These are phyloP conservation scores for Nomia melanderi DNA, from an alignment of 1,140 invertebrate genomes.

Conservation along the genomic window DNA sequence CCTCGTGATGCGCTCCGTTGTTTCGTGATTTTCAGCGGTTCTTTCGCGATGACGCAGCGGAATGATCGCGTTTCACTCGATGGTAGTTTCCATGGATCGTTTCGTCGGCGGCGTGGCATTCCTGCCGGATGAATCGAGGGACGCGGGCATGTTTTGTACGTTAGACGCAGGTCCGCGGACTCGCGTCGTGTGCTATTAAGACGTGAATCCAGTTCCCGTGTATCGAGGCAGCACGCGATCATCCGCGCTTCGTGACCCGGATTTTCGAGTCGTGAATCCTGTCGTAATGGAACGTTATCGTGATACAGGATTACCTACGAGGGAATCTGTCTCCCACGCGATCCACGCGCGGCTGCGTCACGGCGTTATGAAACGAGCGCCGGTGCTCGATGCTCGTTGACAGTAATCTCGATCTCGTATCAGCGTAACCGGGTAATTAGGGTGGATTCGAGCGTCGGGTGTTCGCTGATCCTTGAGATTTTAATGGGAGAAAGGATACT, in stretches of 20 bases:
- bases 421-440: background rate
- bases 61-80: too few species aligned
- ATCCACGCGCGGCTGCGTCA: background rate
- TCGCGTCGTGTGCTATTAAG: background rate
- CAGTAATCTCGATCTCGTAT: constrained; percentile 14
- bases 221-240: constrained; percentile 29
- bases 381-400: constrained; percentile 14
- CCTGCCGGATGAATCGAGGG: constrained; percentile 6
- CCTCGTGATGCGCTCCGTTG: background rate
- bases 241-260: constrained; percentile 51
- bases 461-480: too few species aligned
- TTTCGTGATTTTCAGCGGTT: constrained; percentile 20
- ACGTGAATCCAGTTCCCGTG: constrained; percentile 17
- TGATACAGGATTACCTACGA: constrained; percentile 34
- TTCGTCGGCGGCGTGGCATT: background rate
- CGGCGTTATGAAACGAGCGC: constrained; percentile 49
- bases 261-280: constrained; percentile 58
- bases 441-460: too few species aligned
- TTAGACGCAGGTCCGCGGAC: background rate
- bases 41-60: background rate
- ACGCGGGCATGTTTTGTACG: background rate
- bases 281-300: constrained; percentile 41
- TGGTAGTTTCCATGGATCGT: background rate
- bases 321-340: constrained; percentile 48
- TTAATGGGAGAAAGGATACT: too few species aligned